Base-by-base conservation (phyloP, 2,113 vertebrate species). In the Pseudorasbora parva region DNA sequence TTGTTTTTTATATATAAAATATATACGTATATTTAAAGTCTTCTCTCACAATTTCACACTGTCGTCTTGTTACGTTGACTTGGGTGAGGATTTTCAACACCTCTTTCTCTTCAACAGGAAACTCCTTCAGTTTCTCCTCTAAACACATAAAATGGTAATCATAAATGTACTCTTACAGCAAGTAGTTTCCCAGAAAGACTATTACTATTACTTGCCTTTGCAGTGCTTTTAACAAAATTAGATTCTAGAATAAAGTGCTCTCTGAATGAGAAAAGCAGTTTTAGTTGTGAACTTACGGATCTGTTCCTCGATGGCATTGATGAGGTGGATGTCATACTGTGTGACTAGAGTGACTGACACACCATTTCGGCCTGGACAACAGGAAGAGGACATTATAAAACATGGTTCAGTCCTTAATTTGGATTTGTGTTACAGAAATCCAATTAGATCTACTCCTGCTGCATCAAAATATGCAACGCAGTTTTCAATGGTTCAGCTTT, bases 281-380 rank as follows among this genome's bases (percentile, higher is more conserved):
- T 41, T 5, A 19, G 25, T 9, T 60, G 71, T 19, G 10, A 82
- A 96, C 97, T 96, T 88, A 99, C 98, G 94, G 87, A 91, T 99
- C 83, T 97, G 94, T 33, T 95, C 93, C 89, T 99, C 98, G 0
- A 99, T 96, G 45, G 96, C 88, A 0, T 95, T 96, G 15, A 99
- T 92, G 25, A 99, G 93, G 77, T 99, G 97, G 90, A 99, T 99
- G 93, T 99, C 97, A 0, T 99, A 99, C 92, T 99, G 98, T 0
- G 97, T 99, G 90, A 99, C 97, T 88, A 99, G 92, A 0, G 98
- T 99, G 87, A 99, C 93, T 21, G 97, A 95, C 2, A 96, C 87
- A 1, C 98, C 98, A 0, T 94, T 93, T 43, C 97, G 91, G 43
- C 98, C 98, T 99, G 90, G 0, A 45, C 3, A 72, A 86, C 30